Base-by-base conservation (phyloP, 2,888 invertebrate genomes). In the Podabrus alpinus region DNA sequence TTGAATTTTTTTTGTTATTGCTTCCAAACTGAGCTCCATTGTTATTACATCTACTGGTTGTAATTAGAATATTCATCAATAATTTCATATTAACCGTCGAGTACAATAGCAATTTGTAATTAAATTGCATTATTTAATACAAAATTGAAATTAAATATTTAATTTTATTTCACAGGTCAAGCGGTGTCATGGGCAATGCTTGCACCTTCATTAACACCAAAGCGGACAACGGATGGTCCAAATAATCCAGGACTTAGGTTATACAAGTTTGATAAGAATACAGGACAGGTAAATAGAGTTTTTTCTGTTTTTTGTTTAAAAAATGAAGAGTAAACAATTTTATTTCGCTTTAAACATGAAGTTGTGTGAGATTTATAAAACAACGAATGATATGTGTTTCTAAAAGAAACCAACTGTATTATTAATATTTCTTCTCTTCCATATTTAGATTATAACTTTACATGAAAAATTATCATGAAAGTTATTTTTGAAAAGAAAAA, bases 221-320 rank as follows among this genome's bases (percentile, higher is more conserved):
- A 94, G 87, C 92, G 94, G 79, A 93, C 93, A 72, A 91, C 90
- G 45, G 91, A 92, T 64, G 93, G 94, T 60, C 92, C 94, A 71
- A 96, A 96, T 84, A 97, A 97, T 88, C 97, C 97, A 1, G 95
- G 95, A 60, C 89, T 97, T 77, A 91, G 97, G 79, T 92, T 97
- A 66, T 97, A 96, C 89, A 95, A 95, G 88, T 97, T 96, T 86
- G 94, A 97, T 87, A 94, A 94, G 79, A 93, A 93, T 85, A 93
- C 94, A 69, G 96, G 96, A 82, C 94, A 95, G 91, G 95, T 95
- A 88, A 87, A 86, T 62, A 67, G 15, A n/a, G 16, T 24, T 10
- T 62, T 25, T 13, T 11, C 21, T 66, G 1, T 9, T 62, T 45
- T 45, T n/a, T 7, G 45, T 45, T n/a, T 45, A 45, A 45, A 45